Base-by-base conservation (phyloP, 2,888 invertebrate genomes). In the Galerucella pusilla region DNA sequence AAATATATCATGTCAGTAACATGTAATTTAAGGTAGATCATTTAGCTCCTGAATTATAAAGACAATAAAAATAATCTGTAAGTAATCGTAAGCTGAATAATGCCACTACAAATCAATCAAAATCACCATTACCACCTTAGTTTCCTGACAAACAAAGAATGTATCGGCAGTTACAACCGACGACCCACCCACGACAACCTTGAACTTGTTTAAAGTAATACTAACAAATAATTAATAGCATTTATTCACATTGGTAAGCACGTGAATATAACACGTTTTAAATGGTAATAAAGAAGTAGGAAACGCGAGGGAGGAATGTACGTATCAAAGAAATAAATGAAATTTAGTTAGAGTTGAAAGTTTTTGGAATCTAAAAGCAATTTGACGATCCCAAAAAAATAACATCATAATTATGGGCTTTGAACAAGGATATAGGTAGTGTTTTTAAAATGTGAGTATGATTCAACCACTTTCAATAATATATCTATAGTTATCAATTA, bases 201-300 rank as follows among this genome's bases (percentile, higher is more conserved):
- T 78, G 79, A 79, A 78, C 79, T 77, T 78, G 78, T 63, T 79
- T 45, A 69, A 71, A 77, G 49, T 68, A 65, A 67, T 70, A n/a
- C n/a, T n/a, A n/a, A n/a, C n/a, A 63, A 64, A 71, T 77, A 73
- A 77, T 70, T 76, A 77, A 73, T 67, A 59, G 52, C 65, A 65
- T 71, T 77, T 75, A 75, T 77, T 75, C 79, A 78, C 78, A 79
- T 78, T 77, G 60, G 42, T 25, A 68, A 52, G 74, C 77, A 79
- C 76, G 79, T 79, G 79, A 77, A 66, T 57, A 71, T 46, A 54
- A 59, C 57, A 42, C 70, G 69, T 75, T 73, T 73, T 57, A 49
- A 28, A 69, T 59, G 52, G 61, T 46, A 60, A 12, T 54, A 69
- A 42, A 65, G 65, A 73, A 75, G 46, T 25, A 64, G 54, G 70